phyloP scores from a whole-genome alignment of 2,113 vertebrate genomes.

The Dipodomys ordii region DNA sequence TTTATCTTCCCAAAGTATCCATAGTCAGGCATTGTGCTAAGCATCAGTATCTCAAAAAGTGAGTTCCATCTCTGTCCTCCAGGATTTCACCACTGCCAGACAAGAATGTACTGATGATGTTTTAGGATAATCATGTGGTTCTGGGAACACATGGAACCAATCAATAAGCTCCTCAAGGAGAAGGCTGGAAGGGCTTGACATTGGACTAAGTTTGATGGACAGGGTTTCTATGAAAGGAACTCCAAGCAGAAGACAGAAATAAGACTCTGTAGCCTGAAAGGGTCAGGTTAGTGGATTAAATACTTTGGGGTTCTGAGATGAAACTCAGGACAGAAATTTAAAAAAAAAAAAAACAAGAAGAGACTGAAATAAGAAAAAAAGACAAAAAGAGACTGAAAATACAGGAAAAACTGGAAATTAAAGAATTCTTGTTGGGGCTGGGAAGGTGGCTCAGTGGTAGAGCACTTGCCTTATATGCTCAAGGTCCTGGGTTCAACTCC shows the following conservation, averaged over 20 bases:
- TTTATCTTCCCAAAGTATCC: background rate
- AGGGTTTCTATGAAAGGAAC: background rate
- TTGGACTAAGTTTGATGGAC: background rate
- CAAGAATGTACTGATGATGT: background rate
- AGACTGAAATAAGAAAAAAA: background rate
- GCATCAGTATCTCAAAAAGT: background rate
- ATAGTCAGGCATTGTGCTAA: background rate
- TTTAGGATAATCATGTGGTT: background rate
- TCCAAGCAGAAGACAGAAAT: background rate
- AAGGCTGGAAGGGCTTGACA: background rate
- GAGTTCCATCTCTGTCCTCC: background rate
- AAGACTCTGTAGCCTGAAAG: background rate
- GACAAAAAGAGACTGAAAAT: background rate
- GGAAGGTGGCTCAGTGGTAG: no score
- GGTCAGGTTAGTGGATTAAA: background rate
- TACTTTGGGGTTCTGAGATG: background rate
- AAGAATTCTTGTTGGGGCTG: no score
- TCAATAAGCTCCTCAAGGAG: background rate
- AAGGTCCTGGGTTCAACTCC: no score
- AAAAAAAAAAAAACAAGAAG: no score
- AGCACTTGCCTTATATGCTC: no score
- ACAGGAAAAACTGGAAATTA: background rate
- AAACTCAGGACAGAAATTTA: background rate
- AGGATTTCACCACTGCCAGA: background rate
- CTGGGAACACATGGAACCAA: background rate